Conservation (phyloP, 2,888 invertebrate genomes). For the Drosophila bunnanda region DNA sequence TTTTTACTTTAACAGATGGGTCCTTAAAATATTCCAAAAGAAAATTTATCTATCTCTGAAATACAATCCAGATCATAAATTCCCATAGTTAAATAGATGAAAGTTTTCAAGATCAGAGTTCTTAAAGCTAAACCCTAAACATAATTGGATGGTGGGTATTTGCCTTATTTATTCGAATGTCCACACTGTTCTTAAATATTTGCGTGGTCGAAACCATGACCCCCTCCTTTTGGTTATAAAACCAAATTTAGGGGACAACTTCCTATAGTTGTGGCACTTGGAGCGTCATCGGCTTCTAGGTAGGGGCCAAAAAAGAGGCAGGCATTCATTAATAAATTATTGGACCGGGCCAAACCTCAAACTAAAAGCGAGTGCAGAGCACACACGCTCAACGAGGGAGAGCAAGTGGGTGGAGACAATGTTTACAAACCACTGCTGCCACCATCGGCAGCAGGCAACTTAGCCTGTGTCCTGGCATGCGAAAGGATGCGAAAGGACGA, state of each 20-base stretch:
- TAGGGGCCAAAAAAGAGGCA: conserved; percentile 55
- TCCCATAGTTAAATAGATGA: too few species aligned
- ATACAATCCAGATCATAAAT: too few species aligned
- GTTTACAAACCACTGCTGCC: conserved; percentile 63
- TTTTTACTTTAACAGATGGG: background rate
- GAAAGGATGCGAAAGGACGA: conserved; percentile 26
- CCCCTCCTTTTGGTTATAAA: background rate
- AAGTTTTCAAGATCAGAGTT: background rate
- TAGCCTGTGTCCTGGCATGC: conserved; percentile 41
- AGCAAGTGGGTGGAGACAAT: conserved; percentile 39
- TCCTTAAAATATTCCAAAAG: background rate
- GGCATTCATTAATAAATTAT: conserved; percentile 79
- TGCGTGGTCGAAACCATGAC: background rate
- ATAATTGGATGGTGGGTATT: background rate
- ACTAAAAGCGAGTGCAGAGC: conserved; percentile 56
- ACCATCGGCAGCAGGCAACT: conserved; percentile 46
- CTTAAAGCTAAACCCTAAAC: background rate
- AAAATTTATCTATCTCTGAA: too few species aligned
- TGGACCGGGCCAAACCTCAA: conserved; percentile 63
- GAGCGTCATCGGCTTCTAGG: conserved; percentile 10
- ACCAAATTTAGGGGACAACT: background rate
- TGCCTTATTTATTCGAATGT: background rate
- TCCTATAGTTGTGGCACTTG: conserved; percentile 10
- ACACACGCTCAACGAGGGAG: conserved; percentile 24
- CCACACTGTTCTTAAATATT: background rate